Evolutionary conservation across 2,113 vertebrate genomes (phyloP).

Genomic region (Meriones unguiculatus): DNA sequence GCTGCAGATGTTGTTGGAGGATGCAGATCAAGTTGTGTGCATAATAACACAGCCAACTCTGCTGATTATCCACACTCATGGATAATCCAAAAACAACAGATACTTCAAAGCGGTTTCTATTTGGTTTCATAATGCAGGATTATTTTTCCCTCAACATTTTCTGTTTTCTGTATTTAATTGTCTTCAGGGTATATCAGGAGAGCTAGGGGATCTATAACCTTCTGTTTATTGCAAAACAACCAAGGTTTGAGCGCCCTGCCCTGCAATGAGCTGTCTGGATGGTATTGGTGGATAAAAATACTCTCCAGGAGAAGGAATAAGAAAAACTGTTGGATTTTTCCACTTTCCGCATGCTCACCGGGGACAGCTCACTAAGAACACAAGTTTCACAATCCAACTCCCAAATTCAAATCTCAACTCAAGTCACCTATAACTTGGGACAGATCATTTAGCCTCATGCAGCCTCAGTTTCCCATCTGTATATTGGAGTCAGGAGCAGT

Average conservation of each 20-base stretch:
- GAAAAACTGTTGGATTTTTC: background rate
- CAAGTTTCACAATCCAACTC: background rate
- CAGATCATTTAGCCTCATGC: background rate
- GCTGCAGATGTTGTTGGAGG: slow-evolving; percentile 59
- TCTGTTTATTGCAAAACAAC: slow-evolving; percentile 64
- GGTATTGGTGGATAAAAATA: slow-evolving; percentile 49
- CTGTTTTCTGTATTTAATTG: slow-evolving; percentile 59
- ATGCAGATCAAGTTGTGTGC: slow-evolving; percentile 57
- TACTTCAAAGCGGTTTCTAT: slow-evolving; percentile 36
- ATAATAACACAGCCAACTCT: slow-evolving; percentile 59
- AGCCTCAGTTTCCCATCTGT: background rate
- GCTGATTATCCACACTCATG: slow-evolving; percentile 59
- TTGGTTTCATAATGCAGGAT: slow-evolving; percentile 55
- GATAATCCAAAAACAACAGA: slow-evolving; percentile 66
- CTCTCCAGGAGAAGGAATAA: background rate
- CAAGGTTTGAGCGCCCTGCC: background rate
- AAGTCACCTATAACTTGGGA: background rate
- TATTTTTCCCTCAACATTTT: slow-evolving; percentile 51
- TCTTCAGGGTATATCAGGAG: slow-evolving; percentile 54
- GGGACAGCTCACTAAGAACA: background rate
- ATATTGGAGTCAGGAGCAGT: background rate
- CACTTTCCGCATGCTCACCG: background rate
- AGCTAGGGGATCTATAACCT: slow-evolving; percentile 61
- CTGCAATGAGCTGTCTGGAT: slow-evolving; percentile 1
- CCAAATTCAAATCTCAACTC: background rate